Evolutionary conservation across 2,797 vertebrate species (phyloP), one percentile per base, ranked within the genome.

Genomic region (Manis crassicaudata): DNA sequence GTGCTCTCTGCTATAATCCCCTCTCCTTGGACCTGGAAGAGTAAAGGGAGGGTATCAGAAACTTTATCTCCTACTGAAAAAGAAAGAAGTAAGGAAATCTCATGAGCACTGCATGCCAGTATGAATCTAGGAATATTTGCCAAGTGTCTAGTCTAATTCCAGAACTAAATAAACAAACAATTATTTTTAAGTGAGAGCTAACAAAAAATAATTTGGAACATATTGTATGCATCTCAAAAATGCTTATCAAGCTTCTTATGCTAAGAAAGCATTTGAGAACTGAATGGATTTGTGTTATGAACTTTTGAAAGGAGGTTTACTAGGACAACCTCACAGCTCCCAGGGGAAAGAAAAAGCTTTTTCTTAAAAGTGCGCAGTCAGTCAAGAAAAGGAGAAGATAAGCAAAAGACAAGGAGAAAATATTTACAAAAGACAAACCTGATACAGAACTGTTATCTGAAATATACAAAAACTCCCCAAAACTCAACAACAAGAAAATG

Each of bases 111-210:
- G n/a, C 35, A 76, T 27, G 14, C 35, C 35, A 92, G 52, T 52
- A 75, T 3, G 9, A 54, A 86, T 75, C n/a, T 60, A 63, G 17
- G 75, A 86, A 37, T 60, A 46, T 50, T 4, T 88, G 82, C 62
- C 83, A 76, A 81, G 32, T 37, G 29, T 37, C 52, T 17, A 62
- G 54, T 82, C n/a, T 68, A 84, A 95, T 58, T 84, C 80, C 17
- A 79, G 37, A 84, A 92, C 43, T 46, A 90, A 90, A 29, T 85
- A 23, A 80, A 81, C 72, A 68, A 83, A 85, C n/a, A 73, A 92
- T 85, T 86, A 67, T 89, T 82, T 96, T 90, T 77, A 88, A 97
- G 62, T 60, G 70, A 95, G 17, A 21, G 83, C 92, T 92, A 90
- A 81, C 65, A 81, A 95, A 95, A 84, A 90, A 85, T 67, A 88